Conservation (phyloP, 1,140 invertebrate genomes). For the Plectrocnemia conspersa region DNA sequence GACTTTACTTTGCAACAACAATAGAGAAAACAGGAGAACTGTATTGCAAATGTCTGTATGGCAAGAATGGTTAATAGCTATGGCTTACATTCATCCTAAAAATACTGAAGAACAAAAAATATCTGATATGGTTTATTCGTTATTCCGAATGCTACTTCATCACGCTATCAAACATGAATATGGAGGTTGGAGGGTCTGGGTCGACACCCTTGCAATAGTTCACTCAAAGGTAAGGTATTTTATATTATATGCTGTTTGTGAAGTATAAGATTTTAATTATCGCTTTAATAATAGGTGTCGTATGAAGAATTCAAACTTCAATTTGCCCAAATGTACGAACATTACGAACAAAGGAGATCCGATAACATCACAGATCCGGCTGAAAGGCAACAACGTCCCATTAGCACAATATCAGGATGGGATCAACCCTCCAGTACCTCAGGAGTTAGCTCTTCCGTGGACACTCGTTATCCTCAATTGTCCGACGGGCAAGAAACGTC, state of each 20-base stretch:
- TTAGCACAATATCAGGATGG: slow-evolving; percentile 94
- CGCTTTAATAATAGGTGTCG: slow-evolving; percentile 61
- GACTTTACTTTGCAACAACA: slow-evolving; percentile 94
- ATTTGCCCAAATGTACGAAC: slow-evolving; percentile 95
- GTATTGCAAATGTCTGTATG: slow-evolving; percentile 99
- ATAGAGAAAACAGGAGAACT: slow-evolving; percentile 92
- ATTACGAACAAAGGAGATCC: slow-evolving; percentile 87
- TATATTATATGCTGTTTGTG: slow-evolving; percentile 21
- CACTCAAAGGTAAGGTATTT: slow-evolving; percentile 89
- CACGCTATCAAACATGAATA: slow-evolving; percentile 99
- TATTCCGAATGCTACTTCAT: slow-evolving; percentile 94
- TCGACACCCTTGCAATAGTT: slow-evolving; percentile 97
- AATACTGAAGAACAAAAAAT: slow-evolving; percentile 93
- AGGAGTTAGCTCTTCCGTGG: slow-evolving; percentile 37
- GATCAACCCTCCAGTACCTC: slow-evolving; percentile 56
- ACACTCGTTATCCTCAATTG: slow-evolving; percentile 38
- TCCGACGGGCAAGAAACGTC: slow-evolving; percentile 43
- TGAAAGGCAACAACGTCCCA: slow-evolving; percentile 84
- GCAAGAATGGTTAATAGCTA: slow-evolving; percentile 99
- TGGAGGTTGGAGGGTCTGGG: slow-evolving; percentile 99
- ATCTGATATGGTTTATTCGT: slow-evolving; percentile 95
- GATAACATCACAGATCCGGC: slow-evolving; percentile 93
- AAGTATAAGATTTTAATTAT: slow-evolving; percentile 11
- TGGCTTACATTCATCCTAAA: slow-evolving; percentile 97
- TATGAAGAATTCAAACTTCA: slow-evolving; percentile 96